phyloP scores from a whole-genome alignment of 2,888 invertebrate genomes.

The Periphyllus acericola region DNA sequence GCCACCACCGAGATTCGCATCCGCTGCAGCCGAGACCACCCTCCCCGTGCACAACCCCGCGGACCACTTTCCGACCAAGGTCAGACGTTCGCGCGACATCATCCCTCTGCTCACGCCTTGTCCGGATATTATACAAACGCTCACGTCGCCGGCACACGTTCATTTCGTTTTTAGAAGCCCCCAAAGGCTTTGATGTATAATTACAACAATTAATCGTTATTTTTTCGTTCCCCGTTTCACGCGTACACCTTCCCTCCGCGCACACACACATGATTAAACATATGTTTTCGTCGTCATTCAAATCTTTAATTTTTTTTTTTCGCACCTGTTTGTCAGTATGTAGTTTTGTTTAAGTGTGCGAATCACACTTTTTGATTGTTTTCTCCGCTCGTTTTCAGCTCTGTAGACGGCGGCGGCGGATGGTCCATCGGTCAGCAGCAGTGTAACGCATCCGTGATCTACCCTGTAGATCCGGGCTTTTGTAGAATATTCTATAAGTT shows the following conservation, averaged over 20 bases:
- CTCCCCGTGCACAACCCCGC: background rate
- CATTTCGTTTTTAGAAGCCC: background rate
- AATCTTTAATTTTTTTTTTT: background rate
- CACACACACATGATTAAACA: background rate
- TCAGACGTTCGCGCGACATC: background rate
- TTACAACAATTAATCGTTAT: background rate
- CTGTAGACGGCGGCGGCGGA: background rate
- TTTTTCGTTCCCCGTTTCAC: background rate
- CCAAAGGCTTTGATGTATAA: background rate
- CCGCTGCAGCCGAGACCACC: background rate
- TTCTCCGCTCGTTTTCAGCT: background rate
- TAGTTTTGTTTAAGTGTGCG: background rate
- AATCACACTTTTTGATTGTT: background rate
- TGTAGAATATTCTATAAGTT: constrained; percentile 78
- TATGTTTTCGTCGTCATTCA: background rate
- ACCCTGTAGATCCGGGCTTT: constrained; percentile 99
- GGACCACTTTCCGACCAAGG: background rate
- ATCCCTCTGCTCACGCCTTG: background rate
- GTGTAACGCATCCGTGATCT: constrained; percentile 92
- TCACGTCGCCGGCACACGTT: background rate
- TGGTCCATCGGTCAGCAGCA: background rate
- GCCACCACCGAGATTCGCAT: constrained; percentile 27
- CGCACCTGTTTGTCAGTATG: background rate
- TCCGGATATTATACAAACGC: background rate
- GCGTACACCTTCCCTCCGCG: background rate